Conservation (phyloP, 37 sponge, comb jelly and placozoan genomes). For the Amphimedon queenslandica region DNA sequence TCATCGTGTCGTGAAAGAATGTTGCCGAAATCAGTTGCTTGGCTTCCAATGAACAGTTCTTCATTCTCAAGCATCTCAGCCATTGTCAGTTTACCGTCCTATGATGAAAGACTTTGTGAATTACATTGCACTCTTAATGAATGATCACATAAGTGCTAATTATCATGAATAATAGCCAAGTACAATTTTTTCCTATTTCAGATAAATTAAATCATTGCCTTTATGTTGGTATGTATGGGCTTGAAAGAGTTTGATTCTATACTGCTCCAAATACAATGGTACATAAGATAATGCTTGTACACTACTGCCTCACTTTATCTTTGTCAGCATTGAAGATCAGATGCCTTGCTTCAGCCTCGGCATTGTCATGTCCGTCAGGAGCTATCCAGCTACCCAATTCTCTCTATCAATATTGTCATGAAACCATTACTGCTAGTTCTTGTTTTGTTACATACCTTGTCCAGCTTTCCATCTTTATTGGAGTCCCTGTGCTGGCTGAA, state of each 20-base stretch:
- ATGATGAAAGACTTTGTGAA: too few species aligned
- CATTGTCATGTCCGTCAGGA: constrained; percentile 76
- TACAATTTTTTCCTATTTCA: too few species aligned
- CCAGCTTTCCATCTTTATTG: constrained; percentile 61
- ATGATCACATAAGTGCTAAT: too few species aligned
- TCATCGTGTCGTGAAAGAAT: constrained; percentile 78
- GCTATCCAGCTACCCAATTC: constrained; percentile 25
- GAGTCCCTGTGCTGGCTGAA: constrained; percentile 71
- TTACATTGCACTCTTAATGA: background rate
- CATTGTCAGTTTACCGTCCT: constrained; percentile 74
- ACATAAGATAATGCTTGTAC: too few species aligned
- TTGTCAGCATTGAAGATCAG: constrained; percentile 82
- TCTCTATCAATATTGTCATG: constrained; percentile 1
- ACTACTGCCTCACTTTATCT: constrained; percentile 45
- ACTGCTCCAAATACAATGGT: too few species aligned
- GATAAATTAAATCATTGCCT: too few species aligned
- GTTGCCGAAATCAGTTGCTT: constrained; percentile 95
- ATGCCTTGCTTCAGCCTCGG: constrained; percentile 85
- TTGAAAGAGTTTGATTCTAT: too few species aligned
- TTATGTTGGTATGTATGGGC: too few species aligned
- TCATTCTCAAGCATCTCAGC: constrained; percentile 87
- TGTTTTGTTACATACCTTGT: constrained; percentile 26
- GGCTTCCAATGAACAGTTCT: constrained; percentile 92
- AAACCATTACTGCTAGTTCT: background rate
- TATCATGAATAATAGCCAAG: too few species aligned